Percentiles rank a stretch among this genome's conserved stretches.
Conservation (phyloP, 2,888 invertebrate genomes). For the Drosophila borborema region DNA sequence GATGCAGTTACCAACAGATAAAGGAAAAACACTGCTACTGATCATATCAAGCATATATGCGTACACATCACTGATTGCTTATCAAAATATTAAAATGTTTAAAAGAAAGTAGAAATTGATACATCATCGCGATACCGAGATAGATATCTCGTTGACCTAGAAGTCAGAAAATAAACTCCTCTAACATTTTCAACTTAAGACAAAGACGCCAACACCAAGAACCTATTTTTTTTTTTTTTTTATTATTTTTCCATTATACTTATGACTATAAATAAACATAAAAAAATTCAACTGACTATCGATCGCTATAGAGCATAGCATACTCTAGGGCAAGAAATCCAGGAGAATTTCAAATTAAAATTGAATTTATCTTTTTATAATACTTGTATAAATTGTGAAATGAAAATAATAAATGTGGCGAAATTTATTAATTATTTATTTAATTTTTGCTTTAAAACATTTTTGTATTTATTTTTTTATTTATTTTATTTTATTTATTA, state of each 20-base stretch:
- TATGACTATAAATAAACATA: no score
- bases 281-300: background rate
- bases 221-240: no score
- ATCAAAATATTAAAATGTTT: conserved; percentile 24
- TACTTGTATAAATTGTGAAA: background rate
- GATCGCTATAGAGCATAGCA: background rate
- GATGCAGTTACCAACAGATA: conserved; percentile 34
- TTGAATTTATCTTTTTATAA: background rate
- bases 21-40: conserved; percentile 22
- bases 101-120: conserved; percentile 5
- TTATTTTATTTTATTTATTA: no score
- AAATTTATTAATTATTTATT: no score
- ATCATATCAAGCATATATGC: conserved; percentile 39
- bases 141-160: background rate
- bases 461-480: no score
- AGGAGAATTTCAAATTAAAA: background rate
- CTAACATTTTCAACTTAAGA: background rate
- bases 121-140: background rate
- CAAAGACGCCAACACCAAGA: no score
- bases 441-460: no score
- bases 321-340: background rate
- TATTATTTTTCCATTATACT: no score
- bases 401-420: no score
- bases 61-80: conserved; percentile 19
- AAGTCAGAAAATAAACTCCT: background rate